phyloP scores from a whole-genome alignment of 2,888 invertebrate genomes.

The Helicoverpa assulta region DNA sequence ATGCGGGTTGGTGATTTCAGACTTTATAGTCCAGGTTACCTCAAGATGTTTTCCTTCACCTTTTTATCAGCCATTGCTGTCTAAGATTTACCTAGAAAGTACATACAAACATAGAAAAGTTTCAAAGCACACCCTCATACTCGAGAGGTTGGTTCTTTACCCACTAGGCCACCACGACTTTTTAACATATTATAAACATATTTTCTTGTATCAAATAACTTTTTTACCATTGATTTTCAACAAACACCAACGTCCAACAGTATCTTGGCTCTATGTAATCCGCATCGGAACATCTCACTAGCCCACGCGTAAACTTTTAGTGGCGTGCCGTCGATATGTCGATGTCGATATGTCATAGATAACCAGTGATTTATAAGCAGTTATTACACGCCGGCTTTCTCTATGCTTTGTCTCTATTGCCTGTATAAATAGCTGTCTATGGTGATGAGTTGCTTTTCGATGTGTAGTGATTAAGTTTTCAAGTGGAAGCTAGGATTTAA shows the following conservation, averaged over 20 bases:
- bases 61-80: too few species aligned
- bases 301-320: conserved; percentile 56
- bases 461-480: conserved; percentile 39
- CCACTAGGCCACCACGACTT: too few species aligned
- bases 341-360: conserved; percentile 58
- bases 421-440: conserved; percentile 49
- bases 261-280: conserved; percentile 19
- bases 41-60: too few species aligned
- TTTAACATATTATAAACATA: too few species aligned
- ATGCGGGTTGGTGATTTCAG: too few species aligned
- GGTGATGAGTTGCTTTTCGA: conserved; percentile 43
- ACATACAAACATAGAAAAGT: too few species aligned
- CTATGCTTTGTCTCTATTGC: conserved; percentile 57
- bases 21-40: too few species aligned
- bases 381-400: conserved; percentile 59
- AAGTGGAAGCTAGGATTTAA: conserved; percentile 2
- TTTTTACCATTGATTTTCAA: conserved; percentile 29
- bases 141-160: too few species aligned
- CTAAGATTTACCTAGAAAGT: too few species aligned
- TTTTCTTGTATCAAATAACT: neutral
- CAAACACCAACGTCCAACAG: conserved; percentile 17
- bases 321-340: conserved; percentile 40
- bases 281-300: conserved; percentile 48
- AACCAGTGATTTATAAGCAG: conserved; percentile 52
- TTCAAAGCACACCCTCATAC: too few species aligned